Evolutionary conservation across 2,888 invertebrate genomes (phyloP).

Genomic region (Ophioninae sp.): DNA sequence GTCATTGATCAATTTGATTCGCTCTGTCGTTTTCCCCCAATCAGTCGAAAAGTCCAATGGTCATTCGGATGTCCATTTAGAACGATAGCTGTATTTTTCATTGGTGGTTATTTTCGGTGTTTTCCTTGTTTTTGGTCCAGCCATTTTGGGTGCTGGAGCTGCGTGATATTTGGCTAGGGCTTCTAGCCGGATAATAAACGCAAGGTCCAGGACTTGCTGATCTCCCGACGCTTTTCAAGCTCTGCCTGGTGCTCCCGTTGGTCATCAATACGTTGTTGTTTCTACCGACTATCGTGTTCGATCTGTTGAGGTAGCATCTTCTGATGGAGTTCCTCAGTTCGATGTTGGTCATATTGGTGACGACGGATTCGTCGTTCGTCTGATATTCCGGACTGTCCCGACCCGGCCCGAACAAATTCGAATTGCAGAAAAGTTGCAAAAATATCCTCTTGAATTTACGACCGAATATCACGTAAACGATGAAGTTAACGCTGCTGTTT

Average conservation of each 20-base stretch:
- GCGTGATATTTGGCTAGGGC: slow-evolving; percentile 73
- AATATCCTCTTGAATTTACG: slow-evolving; percentile 97
- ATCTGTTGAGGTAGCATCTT: slow-evolving; percentile 81
- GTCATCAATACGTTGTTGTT: slow-evolving; percentile 74
- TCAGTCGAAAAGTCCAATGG: too few species aligned
- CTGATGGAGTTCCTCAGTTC: slow-evolving; percentile 88
- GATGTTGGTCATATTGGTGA: slow-evolving; percentile 86
- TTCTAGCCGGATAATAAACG: slow-evolving; percentile 83
- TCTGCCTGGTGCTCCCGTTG: slow-evolving; percentile 72
- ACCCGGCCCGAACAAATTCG: slow-evolving; percentile 82
- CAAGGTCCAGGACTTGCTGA: slow-evolving; percentile 82
- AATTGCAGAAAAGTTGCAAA: slow-evolving; percentile 89
- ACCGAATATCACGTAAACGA: slow-evolving; percentile 98
- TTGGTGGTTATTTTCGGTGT: slow-evolving; percentile 65
- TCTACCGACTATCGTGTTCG: slow-evolving; percentile 81
- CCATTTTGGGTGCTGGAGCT: slow-evolving; percentile 72
- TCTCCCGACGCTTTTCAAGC: slow-evolving; percentile 70
- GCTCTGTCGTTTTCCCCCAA: too few species aligned
- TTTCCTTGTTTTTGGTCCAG: slow-evolving; percentile 69
- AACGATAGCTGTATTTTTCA: slow-evolving; percentile 5
- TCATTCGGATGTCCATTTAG: too few species aligned
- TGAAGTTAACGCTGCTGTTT: slow-evolving; percentile 98
- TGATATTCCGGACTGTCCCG: slow-evolving; percentile 87
- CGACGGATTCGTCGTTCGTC: slow-evolving; percentile 92
- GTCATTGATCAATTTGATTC: too few species aligned